Conservation (phyloP, 2,113 vertebrate genomes). For the Tetraodon nigroviridis region DNA sequence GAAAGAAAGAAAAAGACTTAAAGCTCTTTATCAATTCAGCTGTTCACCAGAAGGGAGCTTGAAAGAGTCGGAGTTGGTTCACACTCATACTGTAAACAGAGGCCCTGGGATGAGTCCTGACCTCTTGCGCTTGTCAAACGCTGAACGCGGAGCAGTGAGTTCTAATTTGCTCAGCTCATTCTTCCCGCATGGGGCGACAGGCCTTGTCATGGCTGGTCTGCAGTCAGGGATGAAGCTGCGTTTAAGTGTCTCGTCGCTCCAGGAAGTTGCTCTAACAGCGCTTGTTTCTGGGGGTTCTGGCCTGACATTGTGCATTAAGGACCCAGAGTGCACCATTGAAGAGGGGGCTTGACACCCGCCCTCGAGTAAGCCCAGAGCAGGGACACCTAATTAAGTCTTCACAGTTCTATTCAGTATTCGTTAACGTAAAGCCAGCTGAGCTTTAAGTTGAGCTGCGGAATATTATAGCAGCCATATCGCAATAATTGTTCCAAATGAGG, state of each 20-base stretch:
- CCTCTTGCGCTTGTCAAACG: conserved; percentile 51
- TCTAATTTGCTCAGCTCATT: conserved; percentile 49
- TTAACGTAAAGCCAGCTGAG: conserved; percentile 33
- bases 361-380: conserved; percentile 43
- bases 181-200: conserved; percentile 24
- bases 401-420: conserved; percentile 39
- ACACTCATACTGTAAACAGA: conserved; percentile 53
- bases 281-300: conserved; percentile 34
- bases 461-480: neutral
- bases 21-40: conserved; percentile 20
- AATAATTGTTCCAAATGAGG: neutral
- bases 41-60: conserved; percentile 6
- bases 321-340: conserved; percentile 32
- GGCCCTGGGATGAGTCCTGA: conserved; percentile 45
- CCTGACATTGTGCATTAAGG: conserved; percentile 54
- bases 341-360: conserved; percentile 50
- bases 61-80: conserved; percentile 39
- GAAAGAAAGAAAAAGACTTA: neutral
- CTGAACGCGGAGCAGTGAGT: conserved; percentile 51
- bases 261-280: conserved; percentile 30
- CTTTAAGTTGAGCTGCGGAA: neutral
- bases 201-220: conserved; percentile 38
- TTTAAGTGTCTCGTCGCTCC: conserved; percentile 41
- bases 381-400: conserved; percentile 63
- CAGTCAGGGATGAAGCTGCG: conserved; percentile 27